Evolutionary conservation across 2,888 invertebrate species (phyloP).

Genomic region (Epiblema foenella): DNA sequence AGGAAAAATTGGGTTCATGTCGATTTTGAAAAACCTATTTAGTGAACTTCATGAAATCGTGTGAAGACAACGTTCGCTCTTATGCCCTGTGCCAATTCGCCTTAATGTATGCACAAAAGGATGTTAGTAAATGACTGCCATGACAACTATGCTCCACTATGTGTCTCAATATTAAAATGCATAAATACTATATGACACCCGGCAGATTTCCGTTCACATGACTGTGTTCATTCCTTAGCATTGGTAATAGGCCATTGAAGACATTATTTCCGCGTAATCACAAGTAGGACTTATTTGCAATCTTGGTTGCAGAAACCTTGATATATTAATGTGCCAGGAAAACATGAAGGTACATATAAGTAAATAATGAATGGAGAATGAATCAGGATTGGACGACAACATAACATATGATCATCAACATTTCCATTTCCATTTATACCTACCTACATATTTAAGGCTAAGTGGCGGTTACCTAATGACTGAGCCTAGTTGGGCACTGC

Average conservation of each 20-base stretch:
- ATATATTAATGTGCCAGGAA: background rate
- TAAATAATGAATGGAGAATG: background rate
- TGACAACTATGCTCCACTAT: background rate
- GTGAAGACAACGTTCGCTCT: too few relatives aligned
- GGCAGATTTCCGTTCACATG: conserved; percentile 24
- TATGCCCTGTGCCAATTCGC: too few relatives aligned
- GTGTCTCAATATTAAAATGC: conserved; percentile 22
- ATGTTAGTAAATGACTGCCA: background rate
- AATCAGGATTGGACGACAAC: background rate
- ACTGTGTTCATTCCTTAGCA: conserved; percentile 14
- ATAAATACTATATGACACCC: conserved; percentile 22
- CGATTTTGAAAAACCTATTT: too few relatives aligned
- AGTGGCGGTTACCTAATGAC: background rate
- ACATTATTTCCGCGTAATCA: conserved; percentile 30
- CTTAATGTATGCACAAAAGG: too few relatives aligned
- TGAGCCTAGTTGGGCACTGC: too few relatives aligned
- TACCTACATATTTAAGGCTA: background rate
- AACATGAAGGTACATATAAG: background rate
- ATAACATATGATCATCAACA: background rate
- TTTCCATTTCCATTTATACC: background rate
- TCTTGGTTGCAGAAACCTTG: conserved; percentile 19
- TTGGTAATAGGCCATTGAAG: conserved; percentile 18
- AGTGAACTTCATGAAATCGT: background rate
- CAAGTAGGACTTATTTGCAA: conserved; percentile 18
- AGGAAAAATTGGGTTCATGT: too few relatives aligned